Evolutionary conservation across 2,888 invertebrate genomes (phyloP).

Genomic region (Acronicta leporina): DNA sequence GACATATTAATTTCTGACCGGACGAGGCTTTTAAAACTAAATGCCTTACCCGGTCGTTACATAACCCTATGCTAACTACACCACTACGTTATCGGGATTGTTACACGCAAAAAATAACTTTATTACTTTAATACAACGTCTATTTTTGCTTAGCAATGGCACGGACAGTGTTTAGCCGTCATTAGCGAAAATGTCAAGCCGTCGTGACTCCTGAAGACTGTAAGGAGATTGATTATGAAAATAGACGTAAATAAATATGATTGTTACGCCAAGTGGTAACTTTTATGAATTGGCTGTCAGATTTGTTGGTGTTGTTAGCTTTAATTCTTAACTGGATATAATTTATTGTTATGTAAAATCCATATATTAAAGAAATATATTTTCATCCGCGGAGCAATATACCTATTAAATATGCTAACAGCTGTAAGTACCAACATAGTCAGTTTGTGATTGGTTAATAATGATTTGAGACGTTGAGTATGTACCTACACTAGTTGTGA

Average conservation of each 20-base stretch:
- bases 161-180: slow-evolving; percentile 52
- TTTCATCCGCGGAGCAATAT: too few relatives aligned
- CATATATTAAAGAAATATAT: too few relatives aligned
- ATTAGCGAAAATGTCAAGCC: slow-evolving; percentile 70
- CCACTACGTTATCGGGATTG: slow-evolving; percentile 8
- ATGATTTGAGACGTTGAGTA: too few relatives aligned
- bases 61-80: slow-evolving; percentile 30
- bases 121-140: slow-evolving; percentile 30
- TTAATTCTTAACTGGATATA: slow-evolving; percentile 5
- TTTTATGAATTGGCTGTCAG: slow-evolving; percentile 28
- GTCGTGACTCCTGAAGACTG: slow-evolving; percentile 61
- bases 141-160: slow-evolving; percentile 18
- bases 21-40: slow-evolving; percentile 17
- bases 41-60: slow-evolving; percentile 11
- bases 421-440: too few relatives aligned
- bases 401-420: too few relatives aligned
- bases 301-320: slow-evolving; percentile 14
- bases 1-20: slow-evolving; percentile 13
- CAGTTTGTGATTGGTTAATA: too few relatives aligned
- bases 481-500: too few relatives aligned
- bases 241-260: slow-evolving; percentile 43
- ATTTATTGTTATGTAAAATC: background rate
- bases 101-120: slow-evolving; percentile 36
- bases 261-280: slow-evolving; percentile 26
- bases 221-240: slow-evolving; percentile 64